Evolutionary conservation across 2,888 invertebrate species (phyloP).

Genomic region (Hartigia nigra): DNA sequence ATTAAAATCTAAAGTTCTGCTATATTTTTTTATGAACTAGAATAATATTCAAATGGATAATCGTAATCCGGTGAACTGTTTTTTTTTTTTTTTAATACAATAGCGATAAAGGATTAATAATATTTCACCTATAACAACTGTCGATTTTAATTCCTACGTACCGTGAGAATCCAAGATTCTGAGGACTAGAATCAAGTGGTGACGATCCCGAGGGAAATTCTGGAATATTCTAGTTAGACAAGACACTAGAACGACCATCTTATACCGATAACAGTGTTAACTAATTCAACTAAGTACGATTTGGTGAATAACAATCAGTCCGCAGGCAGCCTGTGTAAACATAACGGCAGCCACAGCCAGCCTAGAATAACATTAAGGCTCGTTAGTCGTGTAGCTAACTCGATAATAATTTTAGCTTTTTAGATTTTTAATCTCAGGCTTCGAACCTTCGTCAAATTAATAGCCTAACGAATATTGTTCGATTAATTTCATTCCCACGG

Average conservation of each 20-base stretch:
- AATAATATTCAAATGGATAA: neutral
- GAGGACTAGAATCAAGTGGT: neutral
- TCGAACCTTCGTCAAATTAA: neutral
- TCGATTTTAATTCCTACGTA: neutral
- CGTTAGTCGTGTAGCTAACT: neutral
- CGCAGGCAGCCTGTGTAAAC: conserved; percentile 14
- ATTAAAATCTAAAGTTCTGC: neutral
- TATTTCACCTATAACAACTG: neutral
- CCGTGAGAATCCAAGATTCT: neutral
- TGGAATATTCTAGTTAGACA: neutral
- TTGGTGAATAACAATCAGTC: conserved; percentile 18
- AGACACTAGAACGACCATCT: neutral
- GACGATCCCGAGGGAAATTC: neutral
- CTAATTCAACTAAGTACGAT: conserved; percentile 20
- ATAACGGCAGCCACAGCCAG: neutral
- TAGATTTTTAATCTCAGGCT: neutral
- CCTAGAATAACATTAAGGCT: neutral
- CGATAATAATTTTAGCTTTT: neutral
- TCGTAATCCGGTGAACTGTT: neutral
- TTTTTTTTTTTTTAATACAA: neutral
- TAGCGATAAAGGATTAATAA: neutral
- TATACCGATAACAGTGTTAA: conserved; percentile 17
- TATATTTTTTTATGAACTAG: neutral
- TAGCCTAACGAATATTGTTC: neutral
- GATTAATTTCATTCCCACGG: neutral